Evolutionary conservation across 2,888 invertebrate genomes (phyloP).

Genomic region (Thymelicus lineola): DNA sequence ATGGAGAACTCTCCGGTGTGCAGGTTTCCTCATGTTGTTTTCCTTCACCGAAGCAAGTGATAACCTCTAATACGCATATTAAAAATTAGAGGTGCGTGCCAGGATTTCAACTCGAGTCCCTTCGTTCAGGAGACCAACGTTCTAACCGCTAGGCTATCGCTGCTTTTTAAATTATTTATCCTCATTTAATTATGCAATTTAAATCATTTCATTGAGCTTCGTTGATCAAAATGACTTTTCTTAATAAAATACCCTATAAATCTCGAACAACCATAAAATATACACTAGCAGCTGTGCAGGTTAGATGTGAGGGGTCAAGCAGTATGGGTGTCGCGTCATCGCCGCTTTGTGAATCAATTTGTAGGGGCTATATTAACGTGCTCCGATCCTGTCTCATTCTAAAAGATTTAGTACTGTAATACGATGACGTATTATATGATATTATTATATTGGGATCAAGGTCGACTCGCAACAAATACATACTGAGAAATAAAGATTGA

Average conservation of each 20-base stretch:
- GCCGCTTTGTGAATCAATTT: slow-evolving; percentile 66
- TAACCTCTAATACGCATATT: too few relatives aligned
- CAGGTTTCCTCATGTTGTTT: too few relatives aligned
- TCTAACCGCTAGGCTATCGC: too few relatives aligned
- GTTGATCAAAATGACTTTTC: not conserved
- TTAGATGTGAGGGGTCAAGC: slow-evolving; percentile 57
- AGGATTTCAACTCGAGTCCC: too few relatives aligned
- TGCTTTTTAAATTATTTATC: not conserved
- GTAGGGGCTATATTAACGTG: slow-evolving; percentile 65
- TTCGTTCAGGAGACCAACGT: too few relatives aligned
- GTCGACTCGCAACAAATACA: too few relatives aligned
- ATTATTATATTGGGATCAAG: too few relatives aligned
- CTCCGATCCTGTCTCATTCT: slow-evolving; percentile 2
- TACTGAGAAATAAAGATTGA: too few relatives aligned
- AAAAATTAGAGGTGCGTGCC: too few relatives aligned
- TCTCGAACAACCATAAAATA: slow-evolving; percentile 10
- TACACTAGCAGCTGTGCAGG: slow-evolving; percentile 42
- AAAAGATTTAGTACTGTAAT: not conserved
- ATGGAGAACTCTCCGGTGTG: too few relatives aligned
- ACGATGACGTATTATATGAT: too few relatives aligned
- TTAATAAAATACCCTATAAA: slow-evolving; percentile 7
- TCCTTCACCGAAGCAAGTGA: too few relatives aligned
- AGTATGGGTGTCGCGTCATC: slow-evolving; percentile 62
- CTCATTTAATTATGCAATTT: slow-evolving; percentile 8
- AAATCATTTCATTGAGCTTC: slow-evolving; percentile 14